Evolutionary conservation across 2,113 vertebrate genomes (phyloP), one percentile per base, ranked within the genome.

Genomic region (Sitta europaea): DNA sequence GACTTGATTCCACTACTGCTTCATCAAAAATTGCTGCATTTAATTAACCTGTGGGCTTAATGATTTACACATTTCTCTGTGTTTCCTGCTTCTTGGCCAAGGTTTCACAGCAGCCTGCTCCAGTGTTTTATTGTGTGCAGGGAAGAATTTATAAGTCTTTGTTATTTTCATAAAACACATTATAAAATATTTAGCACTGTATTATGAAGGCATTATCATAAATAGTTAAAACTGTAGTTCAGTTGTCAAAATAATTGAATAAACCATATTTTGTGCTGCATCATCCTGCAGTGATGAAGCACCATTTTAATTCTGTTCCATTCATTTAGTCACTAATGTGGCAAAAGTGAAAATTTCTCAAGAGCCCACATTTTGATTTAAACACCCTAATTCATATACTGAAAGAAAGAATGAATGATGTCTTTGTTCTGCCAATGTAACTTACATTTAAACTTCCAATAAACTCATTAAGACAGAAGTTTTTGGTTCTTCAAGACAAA

Each of bases 141-240:
- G 19, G 54, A 16, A 59, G 50, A 68, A 51, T 50, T 91, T 71
- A 43, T 33, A 57, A 45, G 40, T 13, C 27, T 58, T 78, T 83
- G 29, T 75, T 81, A 59, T 59, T 86, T 94, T 86, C 40, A 83
- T 94, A 58, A 94, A 95, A 86, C 13, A 61, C 21, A 55, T 58
- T 42, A 48, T 95, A 50, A 90, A 96, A 94, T 91, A 91, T 94
- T 91, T 79, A 91, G 19, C 63, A 19, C 25, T 84, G 6, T 50
- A 42, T 62, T 74, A 81, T 63, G 47, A 79, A 91, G 42, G 16
- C 21, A 73, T 70, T 61, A 40, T 42, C 40, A 85, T 86, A 67
- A 94, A 90, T 80, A 93, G 35, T 88, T 96, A 88, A 95, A 82
- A 72, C 22, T 59, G 14, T 21, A 55, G 9, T 31, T 63, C 48